Evolutionary conservation across 2,797 vertebrate genomes (phyloP).

Genomic region (Hapalemur alaotrensis): DNA sequence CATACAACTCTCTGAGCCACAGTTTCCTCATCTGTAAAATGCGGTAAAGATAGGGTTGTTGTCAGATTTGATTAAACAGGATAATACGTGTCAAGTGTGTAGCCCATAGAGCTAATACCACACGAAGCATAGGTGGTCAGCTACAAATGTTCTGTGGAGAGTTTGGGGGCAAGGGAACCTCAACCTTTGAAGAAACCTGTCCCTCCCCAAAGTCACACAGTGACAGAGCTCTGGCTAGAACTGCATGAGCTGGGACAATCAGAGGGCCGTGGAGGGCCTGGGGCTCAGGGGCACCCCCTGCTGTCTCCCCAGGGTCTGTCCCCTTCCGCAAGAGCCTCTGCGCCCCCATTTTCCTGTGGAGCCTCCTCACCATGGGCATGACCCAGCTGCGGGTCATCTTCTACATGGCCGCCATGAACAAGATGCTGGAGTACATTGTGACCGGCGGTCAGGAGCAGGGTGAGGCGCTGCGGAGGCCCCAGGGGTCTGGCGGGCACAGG

Average conservation of each 20-base stretch:
- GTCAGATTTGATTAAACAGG: neutral
- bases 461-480: conserved; percentile 74
- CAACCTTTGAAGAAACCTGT: neutral
- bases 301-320: conserved; percentile 77
- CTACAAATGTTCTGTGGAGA: neutral
- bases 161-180: neutral
- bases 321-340: conserved; percentile 90
- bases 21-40: neutral
- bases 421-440: conserved; percentile 92
- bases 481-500: neutral
- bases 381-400: conserved; percentile 94
- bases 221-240: neutral
- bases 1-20: neutral
- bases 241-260: rapidly evolving
- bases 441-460: conserved; percentile 80
- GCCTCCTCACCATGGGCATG: conserved; percentile 94
- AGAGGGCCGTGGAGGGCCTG: neutral
- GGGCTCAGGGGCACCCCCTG: neutral
- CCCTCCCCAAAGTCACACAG: neutral
- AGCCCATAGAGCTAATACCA: neutral
- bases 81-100: neutral
- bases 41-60: neutral
- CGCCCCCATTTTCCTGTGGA: conserved; percentile 94
- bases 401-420: conserved; percentile 96
- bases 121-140: neutral